Percentiles rank a stretch among this genome's conserved stretches.
phyloP scores from a whole-genome alignment of 2,888 invertebrate species.

The Gibbula magus region DNA sequence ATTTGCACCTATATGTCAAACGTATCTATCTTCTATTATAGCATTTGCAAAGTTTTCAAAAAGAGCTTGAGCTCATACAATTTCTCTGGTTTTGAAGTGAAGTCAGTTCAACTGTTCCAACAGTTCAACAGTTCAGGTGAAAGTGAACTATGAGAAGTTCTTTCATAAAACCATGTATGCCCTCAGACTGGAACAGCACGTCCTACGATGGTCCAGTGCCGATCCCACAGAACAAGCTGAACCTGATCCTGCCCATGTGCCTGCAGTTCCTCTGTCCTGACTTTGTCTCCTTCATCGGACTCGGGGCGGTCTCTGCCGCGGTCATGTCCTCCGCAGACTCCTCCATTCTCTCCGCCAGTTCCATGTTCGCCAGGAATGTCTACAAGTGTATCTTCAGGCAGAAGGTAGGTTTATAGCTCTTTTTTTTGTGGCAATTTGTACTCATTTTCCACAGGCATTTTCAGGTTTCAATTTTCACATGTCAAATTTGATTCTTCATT shows the following conservation, averaged over 20 bases:
- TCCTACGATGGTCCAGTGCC: conserved; percentile 79
- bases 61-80: too few species aligned
- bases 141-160: too few species aligned
- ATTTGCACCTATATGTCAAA: too few species aligned
- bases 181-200: conserved; percentile 98
- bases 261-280: conserved; percentile 96
- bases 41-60: too few species aligned
- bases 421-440: too few species aligned
- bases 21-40: too few species aligned
- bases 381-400: conserved; percentile 98
- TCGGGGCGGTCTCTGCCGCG: conserved; percentile 98
- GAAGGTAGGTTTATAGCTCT: conserved; percentile 78
- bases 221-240: conserved; percentile 81
- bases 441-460: not conserved
- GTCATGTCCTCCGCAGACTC: conserved; percentile 99
- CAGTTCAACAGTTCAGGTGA: too few species aligned
- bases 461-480: conserved; percentile 73
- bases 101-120: too few species aligned
- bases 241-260: conserved; percentile 97
- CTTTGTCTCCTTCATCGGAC: conserved; percentile 96
- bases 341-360: conserved; percentile 96
- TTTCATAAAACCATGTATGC: too few species aligned
- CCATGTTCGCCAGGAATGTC: conserved; percentile 99
- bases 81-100: too few species aligned
- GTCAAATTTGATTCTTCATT: too few species aligned